A percentile compares a stretch with the other conserved stretches of the same genome.
These are phyloP conservation scores for Stenolophus ochropezus DNA, from an alignment of 2,888 invertebrate genomes.

Conservation along the genomic window DNA sequence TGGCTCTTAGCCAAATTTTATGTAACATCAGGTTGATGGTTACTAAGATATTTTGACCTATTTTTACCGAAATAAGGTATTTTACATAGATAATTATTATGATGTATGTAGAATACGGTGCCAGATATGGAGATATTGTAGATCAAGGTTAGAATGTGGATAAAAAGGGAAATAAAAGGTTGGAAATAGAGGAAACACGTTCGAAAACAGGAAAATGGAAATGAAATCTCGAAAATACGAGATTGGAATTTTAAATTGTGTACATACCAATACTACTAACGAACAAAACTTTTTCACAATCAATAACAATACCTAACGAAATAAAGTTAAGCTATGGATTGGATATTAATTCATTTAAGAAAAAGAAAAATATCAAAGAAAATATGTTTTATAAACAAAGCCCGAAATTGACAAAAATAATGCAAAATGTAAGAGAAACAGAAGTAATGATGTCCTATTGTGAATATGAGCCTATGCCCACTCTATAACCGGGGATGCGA, in stretches of 20 bases:
- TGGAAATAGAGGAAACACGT: neutral
- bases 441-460: no score
- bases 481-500: no score
- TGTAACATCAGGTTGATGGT: neutral
- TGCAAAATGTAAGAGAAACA: no score
- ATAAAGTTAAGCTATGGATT: no score
- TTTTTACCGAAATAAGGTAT: neutral
- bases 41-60: neutral
- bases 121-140: neutral
- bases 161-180: neutral
- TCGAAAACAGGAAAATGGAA: neutral
- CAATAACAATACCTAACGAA: neutral
- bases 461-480: no score
- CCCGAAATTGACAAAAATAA: no score
- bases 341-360: no score
- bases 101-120: neutral
- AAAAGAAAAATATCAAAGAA: no score
- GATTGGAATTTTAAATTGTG: neutral
- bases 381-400: no score
- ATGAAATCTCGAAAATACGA: neutral
- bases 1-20: slow-evolving; percentile 3
- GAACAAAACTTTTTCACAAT: neutral
- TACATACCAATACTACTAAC: neutral
- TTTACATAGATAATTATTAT: neutral
- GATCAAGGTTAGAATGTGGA: neutral